Evolutionary conservation across 2,888 invertebrate species (phyloP), one percentile per base, ranked within the genome.

Genomic region (Holacanthella duospinosa): DNA sequence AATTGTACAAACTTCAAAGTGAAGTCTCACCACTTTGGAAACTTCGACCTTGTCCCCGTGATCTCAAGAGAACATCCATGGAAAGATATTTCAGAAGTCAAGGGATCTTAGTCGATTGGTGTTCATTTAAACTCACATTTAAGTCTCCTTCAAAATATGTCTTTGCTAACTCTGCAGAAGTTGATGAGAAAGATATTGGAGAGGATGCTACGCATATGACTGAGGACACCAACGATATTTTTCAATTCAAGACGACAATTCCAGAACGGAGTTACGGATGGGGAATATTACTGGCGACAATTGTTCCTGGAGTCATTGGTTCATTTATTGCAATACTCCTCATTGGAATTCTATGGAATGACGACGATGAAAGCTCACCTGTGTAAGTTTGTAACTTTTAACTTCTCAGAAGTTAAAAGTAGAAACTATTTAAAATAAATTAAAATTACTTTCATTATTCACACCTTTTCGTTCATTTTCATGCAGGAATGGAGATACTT

Each of bases 51-150:
- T 93, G 93, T 74, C 90, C 90, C 0, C 77, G 86, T 27, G 85
- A 87, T 73, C 91, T 87, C 76, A 93, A 92, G 76, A 81, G 88
- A 64, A 92, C 91, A 0, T 87, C 89, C 0, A 89, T 89, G 0
- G 92, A 93, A 76, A 82, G 87, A 71, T 81, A 86, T 64, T 93
- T 93, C 76, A 81, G 90, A 67, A 85, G 86, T 65, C 85, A 85
- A 9, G 86, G 86, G 0, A 85, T 92, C 74, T 83, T 85, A 36
- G 77, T 93, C 21, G 93, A 93, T 76, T 93, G 93, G 93, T 93
- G 93, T 74, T 86, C 86, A 60, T 93, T 93, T 76, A 83, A 85
- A 77, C 79, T 93, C 28, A 64, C 55, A 16, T 48, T n/a, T 21
- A 48, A 48, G 4, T 4, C 48, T 4, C 48, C 48, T 48, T 21